These are phyloP conservation scores for Zenarchopterus dispar DNA, from an alignment of 2,797 vertebrate species.

Conservation along the genomic window DNA sequence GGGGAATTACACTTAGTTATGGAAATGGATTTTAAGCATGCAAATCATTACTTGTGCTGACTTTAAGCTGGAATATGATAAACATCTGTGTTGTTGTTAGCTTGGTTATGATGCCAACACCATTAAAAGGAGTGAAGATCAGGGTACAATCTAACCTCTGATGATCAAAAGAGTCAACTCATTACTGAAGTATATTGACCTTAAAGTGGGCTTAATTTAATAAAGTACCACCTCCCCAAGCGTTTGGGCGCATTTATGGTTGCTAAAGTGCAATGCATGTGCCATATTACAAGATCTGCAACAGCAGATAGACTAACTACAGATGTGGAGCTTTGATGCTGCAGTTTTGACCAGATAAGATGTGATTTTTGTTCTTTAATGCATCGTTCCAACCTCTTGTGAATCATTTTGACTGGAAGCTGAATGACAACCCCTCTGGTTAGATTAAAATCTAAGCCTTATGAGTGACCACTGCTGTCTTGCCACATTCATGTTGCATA, in stretches of 20 bases:
- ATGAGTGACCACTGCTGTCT: too few relatives aligned
- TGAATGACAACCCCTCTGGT: too few relatives aligned
- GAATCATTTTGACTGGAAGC: too few relatives aligned
- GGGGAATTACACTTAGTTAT: conserved; percentile 99
- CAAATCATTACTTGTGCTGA: conserved; percentile 95
- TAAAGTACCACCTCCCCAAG: conserved; percentile 68
- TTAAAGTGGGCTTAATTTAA: conserved; percentile 82
- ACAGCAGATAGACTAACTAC: conserved; percentile 59
- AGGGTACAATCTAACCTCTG: conserved; percentile 76
- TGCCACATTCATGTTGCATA: too few relatives aligned
- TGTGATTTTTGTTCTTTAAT: too few relatives aligned
- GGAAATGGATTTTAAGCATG: conserved; percentile 99
- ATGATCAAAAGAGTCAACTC: conserved; percentile 85
- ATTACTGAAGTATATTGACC: conserved; percentile 84
- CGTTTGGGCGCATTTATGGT: conserved; percentile 66
- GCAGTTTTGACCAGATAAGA: too few relatives aligned
- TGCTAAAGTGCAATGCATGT: conserved; percentile 58
- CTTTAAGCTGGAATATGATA: conserved; percentile 87
- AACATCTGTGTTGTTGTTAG: conserved; percentile 68
- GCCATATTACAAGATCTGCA: conserved; percentile 52
- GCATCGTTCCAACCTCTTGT: too few relatives aligned
- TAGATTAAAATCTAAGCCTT: too few relatives aligned
- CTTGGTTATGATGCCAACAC: conserved; percentile 55
- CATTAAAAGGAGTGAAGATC: conserved; percentile 73
- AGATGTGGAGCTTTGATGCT: conserved; percentile 19